A percentile compares a stretch with the other conserved stretches of the same genome.
Evolutionary conservation across 2,113 vertebrate genomes (phyloP).

Genomic region (Apodemus sylvaticus): DNA sequence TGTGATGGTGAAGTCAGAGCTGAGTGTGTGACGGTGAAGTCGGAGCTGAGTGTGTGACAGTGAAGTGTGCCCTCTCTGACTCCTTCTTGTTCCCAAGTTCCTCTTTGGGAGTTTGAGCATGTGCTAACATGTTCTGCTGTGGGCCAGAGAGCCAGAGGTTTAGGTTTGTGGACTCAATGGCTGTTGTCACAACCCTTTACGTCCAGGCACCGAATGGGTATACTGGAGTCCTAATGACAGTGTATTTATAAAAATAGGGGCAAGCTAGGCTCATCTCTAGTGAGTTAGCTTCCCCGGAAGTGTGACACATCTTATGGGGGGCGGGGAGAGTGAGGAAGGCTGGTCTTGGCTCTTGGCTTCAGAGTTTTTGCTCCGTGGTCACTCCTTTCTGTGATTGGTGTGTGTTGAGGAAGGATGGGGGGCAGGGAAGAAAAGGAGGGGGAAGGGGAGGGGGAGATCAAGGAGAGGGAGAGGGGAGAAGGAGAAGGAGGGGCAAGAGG

Average conservation of each 20-base stretch:
- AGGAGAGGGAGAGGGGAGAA: neutral
- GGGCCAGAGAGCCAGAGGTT: neutral
- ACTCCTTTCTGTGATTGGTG: neutral
- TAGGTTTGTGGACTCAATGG: neutral
- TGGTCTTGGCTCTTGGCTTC: neutral
- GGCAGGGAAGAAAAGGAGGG: too few species aligned
- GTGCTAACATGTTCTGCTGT: neutral
- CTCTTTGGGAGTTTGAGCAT: neutral
- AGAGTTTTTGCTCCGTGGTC: neutral
- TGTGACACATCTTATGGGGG: neutral
- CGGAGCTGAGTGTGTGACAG: neutral
- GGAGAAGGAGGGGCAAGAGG: too few species aligned
- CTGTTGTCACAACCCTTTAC: neutral
- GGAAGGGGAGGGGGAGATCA: too few species aligned
- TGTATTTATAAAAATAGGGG: neutral
- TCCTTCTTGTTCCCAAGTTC: neutral
- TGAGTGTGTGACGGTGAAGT: too few species aligned
- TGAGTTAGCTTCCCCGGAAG: too few species aligned
- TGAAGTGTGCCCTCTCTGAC: neutral
- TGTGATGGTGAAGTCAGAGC: too few species aligned
- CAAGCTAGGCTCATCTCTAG: neutral
- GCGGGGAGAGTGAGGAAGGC: too few species aligned
- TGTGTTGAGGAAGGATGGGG: neutral
- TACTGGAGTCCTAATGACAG: neutral
- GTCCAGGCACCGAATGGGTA: neutral